Percentiles rank a stretch among this genome's conserved stretches.
phyloP scores from a whole-genome alignment of 2,113 vertebrate species.

The Macquaria ambigua region DNA sequence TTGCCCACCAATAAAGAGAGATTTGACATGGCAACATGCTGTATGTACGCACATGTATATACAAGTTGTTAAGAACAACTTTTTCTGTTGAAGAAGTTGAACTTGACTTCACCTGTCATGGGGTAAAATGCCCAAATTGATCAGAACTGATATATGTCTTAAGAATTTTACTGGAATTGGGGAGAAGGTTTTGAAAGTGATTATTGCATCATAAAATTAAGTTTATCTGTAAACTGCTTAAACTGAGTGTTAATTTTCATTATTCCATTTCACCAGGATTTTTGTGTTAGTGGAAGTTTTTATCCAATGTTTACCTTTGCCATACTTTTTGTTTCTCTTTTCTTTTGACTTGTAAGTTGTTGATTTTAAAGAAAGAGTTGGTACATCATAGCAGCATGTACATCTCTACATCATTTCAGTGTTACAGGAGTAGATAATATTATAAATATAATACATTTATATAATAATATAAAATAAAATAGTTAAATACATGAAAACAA shows the following conservation, averaged over 20 bases:
- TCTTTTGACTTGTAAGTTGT: background rate
- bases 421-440: background rate
- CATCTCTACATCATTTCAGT: background rate
- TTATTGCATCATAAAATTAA: background rate
- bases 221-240: background rate
- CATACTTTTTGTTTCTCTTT: background rate
- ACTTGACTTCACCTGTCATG: background rate
- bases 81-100: background rate
- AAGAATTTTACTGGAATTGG: too few relatives aligned
- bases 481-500: background rate
- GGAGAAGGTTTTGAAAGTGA: background rate
- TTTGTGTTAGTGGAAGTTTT: background rate
- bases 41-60: too few relatives aligned
- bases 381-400: background rate
- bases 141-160: background rate
- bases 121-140: background rate
- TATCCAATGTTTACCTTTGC: background rate
- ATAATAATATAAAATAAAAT: background rate
- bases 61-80: background rate
- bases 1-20: too few relatives aligned
- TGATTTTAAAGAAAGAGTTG: background rate
- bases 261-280: too few relatives aligned
- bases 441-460: background rate
- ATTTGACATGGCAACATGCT: background rate
- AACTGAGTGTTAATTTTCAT: too few relatives aligned